These are phyloP conservation scores for Aplochiton taeniatus DNA, from an alignment of 2,797 vertebrate species.

Conservation along the genomic window DNA sequence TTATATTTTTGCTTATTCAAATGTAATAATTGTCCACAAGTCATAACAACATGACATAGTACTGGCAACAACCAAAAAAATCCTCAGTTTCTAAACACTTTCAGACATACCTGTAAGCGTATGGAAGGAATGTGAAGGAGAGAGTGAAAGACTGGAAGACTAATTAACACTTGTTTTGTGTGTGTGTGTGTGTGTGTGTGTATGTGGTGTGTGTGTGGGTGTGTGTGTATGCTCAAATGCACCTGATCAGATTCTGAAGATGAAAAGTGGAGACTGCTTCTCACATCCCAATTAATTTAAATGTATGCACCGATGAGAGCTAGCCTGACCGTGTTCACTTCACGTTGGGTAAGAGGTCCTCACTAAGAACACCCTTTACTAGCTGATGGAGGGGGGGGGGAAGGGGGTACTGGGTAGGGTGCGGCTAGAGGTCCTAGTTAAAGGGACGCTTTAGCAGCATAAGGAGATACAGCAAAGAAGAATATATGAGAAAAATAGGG, in stretches of 20 bases:
- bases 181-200: conserved; percentile 7
- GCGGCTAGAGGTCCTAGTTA: background rate
- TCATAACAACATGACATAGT: too few species aligned
- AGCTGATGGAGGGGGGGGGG: conserved; percentile 11
- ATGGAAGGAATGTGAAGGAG: too few species aligned
- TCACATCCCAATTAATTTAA: conserved; percentile 70
- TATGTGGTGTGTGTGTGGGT: conserved; percentile 2
- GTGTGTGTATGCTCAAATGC: conserved; percentile 35
- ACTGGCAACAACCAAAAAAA: too few species aligned
- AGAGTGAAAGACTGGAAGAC: conserved; percentile 1
- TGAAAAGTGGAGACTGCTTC: conserved; percentile 65
- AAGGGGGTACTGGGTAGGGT: background rate
- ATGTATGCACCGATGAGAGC: conserved; percentile 68
- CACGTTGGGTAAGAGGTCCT: conserved; percentile 34
- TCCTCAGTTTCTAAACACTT: too few species aligned
- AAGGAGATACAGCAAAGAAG: too few species aligned
- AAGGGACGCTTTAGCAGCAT: too few species aligned
- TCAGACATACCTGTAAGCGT: too few species aligned
- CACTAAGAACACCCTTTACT: conserved; percentile 43
- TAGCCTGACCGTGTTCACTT: conserved; percentile 49
- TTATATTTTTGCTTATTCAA: too few species aligned
- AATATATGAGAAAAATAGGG: background rate
- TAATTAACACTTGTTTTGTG: conserved; percentile 49
- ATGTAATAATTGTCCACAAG: too few species aligned
- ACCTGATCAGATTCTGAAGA: conserved; percentile 68